phyloP scores from a whole-genome alignment of 2,797 vertebrate species.

The Trachurus trachurus region DNA sequence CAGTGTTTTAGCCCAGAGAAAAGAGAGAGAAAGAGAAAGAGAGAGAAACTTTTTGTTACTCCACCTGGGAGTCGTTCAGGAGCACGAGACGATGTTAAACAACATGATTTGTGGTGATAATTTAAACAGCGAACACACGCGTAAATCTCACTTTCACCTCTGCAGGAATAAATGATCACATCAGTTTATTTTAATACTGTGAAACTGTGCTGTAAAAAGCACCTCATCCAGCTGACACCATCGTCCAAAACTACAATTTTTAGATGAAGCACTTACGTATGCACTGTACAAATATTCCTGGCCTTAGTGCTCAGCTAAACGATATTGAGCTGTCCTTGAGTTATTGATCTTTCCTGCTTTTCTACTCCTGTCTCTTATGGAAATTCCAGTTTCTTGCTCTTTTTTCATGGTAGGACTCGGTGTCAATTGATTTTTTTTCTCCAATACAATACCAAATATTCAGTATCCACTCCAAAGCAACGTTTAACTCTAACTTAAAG shows the following conservation, averaged over 20 bases:
- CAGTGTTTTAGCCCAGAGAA: constrained; percentile 10
- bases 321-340: not conserved
- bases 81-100: not conserved
- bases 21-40: not conserved
- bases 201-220: no score
- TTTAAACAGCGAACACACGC: constrained; percentile 6
- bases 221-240: not conserved
- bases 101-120: constrained; percentile 8
- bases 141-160: not conserved
- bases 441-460: not conserved
- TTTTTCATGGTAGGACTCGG: not conserved
- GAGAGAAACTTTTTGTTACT: not conserved
- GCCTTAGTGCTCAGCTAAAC: not conserved
- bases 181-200: no score
- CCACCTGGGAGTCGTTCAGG: not conserved
- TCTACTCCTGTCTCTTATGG: not conserved
- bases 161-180: not conserved
- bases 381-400: not conserved
- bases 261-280: not conserved
- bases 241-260: not conserved
- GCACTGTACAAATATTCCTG: not conserved
- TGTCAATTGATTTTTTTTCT: not conserved
- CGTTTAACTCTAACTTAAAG: not conserved
- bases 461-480: not conserved
- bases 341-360: not conserved